Conservation (phyloP, 2,113 vertebrate species). For the Antennarius striatus region DNA sequence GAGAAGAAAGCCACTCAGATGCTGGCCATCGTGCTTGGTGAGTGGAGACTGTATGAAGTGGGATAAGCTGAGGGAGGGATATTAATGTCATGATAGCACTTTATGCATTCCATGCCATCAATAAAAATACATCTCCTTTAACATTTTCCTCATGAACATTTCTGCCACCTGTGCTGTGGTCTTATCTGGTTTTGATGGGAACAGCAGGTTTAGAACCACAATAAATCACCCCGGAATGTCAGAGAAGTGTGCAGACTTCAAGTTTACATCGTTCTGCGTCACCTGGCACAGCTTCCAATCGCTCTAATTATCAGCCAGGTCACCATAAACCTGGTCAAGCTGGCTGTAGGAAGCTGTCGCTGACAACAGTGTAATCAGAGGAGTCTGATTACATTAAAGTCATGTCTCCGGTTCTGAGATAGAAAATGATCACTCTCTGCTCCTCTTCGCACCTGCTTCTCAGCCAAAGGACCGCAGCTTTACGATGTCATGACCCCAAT, state of each 20-base stretch:
- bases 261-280: slow-evolving; percentile 21
- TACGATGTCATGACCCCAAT: slow-evolving; percentile 19
- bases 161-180: neutral
- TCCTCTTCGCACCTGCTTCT: slow-evolving; percentile 29
- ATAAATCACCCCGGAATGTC: slow-evolving; percentile 46
- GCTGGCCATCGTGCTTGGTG: slow-evolving; percentile 92
- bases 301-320: slow-evolving; percentile 57
- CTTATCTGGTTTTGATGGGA: neutral
- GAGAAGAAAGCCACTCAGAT: slow-evolving; percentile 97
- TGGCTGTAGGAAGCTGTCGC: slow-evolving; percentile 26
- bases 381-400: slow-evolving; percentile 51
- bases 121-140: neutral
- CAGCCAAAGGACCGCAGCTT: slow-evolving; percentile 5
- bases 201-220: slow-evolving; percentile 19
- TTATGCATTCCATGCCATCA: neutral
- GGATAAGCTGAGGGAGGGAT: neutral
- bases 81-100: slow-evolving; percentile 32
- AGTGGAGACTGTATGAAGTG: slow-evolving; percentile 61
- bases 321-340: slow-evolving; percentile 21
- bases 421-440: slow-evolving; percentile 19
- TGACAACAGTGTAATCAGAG: slow-evolving; percentile 60
- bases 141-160: slow-evolving; percentile 8
- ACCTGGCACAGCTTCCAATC: slow-evolving; percentile 47
- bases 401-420: slow-evolving; percentile 39
- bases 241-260: neutral